Evolutionary conservation across 2,888 invertebrate genomes (phyloP), one percentile per base, ranked within the genome.

Genomic region (Dexiosoma caninum): DNA sequence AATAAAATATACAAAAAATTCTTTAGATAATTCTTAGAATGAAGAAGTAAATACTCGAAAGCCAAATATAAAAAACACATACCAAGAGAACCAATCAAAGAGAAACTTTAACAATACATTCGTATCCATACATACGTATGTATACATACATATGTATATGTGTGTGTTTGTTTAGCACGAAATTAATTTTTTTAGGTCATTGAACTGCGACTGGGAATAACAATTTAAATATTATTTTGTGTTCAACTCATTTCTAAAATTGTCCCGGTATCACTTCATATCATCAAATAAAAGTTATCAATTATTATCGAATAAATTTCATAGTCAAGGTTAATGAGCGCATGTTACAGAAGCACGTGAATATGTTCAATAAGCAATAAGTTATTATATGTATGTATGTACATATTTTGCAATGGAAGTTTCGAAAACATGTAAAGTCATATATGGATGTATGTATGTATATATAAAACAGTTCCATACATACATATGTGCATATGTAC

Each of bases 291-390:
- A 64, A 69, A 51, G 55, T 59, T 66, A 46, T 32, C 49, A 83
- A 85, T 74, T 42, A 62, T 62, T 62, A 62, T 85, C 85, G 83
- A 85, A 86, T 59, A 49, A 67, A 67, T 40, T 87, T 87, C 87
- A 87, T 83, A 87, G 87, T 87, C 87, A 87, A 87, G 87, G 87
- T 87, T 87, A 87, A 85, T 85, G 85, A 84, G n/a, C 14, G 9
- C 84, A 86, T 84, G 53, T 62, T 55, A 35, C 10, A 53, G 9
- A 49, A 16, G 16, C 16, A 42, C 6, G 9, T 44, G 12, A 4
- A 9, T 16, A 7, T 7, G 0, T 14, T n/a, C n/a, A n/a, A n/a
- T n/a, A n/a, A n/a, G n/a, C n/a, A n/a, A n/a, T n/a, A n/a, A n/a
- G n/a, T n/a, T n/a, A n/a, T n/a, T n/a, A n/a, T n/a, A n/a, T 8